Conservation (phyloP, 2,113 vertebrate species). For the crab-eating macaque (Macaca fascicularis) region DNA sequence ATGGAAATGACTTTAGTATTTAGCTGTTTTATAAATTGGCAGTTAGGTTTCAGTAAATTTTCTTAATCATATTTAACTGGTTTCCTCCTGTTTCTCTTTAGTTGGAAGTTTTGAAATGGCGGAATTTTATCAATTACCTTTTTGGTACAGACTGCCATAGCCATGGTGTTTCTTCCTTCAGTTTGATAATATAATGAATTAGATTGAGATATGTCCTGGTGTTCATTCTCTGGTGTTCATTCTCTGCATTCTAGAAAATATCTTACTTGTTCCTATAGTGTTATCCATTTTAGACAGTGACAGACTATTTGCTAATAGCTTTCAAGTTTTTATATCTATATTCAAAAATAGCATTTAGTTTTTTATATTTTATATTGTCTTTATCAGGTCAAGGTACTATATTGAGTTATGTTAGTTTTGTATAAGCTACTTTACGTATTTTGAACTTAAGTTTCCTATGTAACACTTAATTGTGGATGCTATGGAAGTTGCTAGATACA, state of each 20-base stretch:
- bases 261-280: not conserved
- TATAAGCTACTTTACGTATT: not conserved
- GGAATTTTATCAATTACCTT: not conserved
- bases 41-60: conserved; percentile 11
- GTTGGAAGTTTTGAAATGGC: not conserved
- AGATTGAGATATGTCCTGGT: not conserved
- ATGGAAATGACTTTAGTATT: not conserved
- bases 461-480: not conserved
- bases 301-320: not conserved
- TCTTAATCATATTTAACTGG: not conserved
- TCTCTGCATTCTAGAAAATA: conserved; percentile 1
- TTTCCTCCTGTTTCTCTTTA: conserved; percentile 1
- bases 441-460: not conserved
- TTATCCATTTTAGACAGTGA: not conserved
- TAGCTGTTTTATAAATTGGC: not conserved
- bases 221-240: not conserved
- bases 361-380: conserved; percentile 7
- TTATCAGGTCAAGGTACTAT: not conserved
- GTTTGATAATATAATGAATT: not conserved
- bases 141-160: not conserved
- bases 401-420: not conserved
- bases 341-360: conserved; percentile 26
- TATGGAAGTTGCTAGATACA: not conserved
- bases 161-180: not conserved
- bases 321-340: not conserved